These are phyloP conservation scores for Atherix ibis DNA, from an alignment of 2,888 invertebrate genomes.

Conservation along the genomic window DNA sequence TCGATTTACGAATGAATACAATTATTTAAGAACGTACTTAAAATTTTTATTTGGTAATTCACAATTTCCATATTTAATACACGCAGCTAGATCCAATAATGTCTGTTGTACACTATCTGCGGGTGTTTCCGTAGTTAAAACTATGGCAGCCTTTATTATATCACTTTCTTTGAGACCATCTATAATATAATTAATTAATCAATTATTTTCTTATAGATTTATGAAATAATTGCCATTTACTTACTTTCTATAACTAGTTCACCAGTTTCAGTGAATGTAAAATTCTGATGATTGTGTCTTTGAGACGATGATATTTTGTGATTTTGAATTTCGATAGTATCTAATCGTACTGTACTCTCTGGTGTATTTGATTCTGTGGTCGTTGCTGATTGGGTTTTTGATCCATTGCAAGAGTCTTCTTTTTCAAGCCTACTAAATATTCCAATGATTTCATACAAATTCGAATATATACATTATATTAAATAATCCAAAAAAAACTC, in stretches of 20 bases:
- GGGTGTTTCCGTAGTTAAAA: conserved; percentile 24
- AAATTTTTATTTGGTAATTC: conserved; percentile 37
- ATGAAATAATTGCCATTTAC: conserved; percentile 17
- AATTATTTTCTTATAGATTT: not conserved
- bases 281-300: conserved; percentile 30
- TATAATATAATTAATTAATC: conserved; percentile 6
- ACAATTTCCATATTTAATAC: conserved; percentile 36
- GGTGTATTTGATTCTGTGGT: conserved; percentile 37
- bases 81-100: conserved; percentile 32
- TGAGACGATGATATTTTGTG: conserved; percentile 18
- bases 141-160: conserved; percentile 32
- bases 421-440: conserved; percentile 18
- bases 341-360: conserved; percentile 32
- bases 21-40: conserved; percentile 22
- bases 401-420: conserved; percentile 29
- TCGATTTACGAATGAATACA: conserved; percentile 5
- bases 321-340: conserved; percentile 21
- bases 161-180: conserved; percentile 32
- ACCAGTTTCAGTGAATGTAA: conserved; percentile 39
- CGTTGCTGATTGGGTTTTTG: conserved; percentile 33
- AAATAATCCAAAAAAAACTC: conserved; percentile 13
- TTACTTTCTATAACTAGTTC: conserved; percentile 42
- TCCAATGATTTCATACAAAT: too few species aligned
- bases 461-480: not conserved
- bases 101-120: conserved; percentile 28